Evolutionary conservation across 2,888 invertebrate species (phyloP).

Genomic region (Ctenicera cuprea): DNA sequence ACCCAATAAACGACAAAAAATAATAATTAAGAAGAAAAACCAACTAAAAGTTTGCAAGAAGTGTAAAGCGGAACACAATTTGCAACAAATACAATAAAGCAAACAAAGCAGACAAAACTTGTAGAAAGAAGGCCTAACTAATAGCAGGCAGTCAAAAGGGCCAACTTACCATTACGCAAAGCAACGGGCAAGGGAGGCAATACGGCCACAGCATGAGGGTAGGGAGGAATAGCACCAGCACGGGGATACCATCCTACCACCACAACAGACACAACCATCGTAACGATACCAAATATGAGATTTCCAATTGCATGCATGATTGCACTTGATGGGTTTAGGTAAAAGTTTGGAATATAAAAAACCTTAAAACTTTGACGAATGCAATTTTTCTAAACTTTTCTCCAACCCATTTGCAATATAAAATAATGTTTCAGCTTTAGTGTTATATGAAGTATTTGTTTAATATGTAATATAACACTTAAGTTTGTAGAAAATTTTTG

Average conservation of each 20-base stretch:
- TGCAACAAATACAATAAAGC: not conserved
- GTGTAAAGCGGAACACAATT: constrained; percentile 29
- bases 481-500: no score
- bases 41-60: constrained; percentile 1
- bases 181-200: constrained; percentile 76
- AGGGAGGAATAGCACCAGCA: constrained; percentile 72
- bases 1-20: not conserved
- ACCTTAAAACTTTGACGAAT: no score
- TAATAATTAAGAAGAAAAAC: not conserved
- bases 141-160: constrained; percentile 39
- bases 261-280: constrained; percentile 62
- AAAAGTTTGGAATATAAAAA: constrained; percentile 6
- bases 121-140: constrained; percentile 17
- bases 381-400: no score
- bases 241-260: constrained; percentile 70
- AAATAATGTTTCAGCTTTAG: no score
- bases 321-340: not conserved
- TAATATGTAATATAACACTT: no score
- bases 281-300: constrained; percentile 43
- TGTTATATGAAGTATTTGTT: no score
- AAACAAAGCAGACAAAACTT: constrained; percentile 15
- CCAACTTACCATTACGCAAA: constrained; percentile 71
- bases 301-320: constrained; percentile 27
- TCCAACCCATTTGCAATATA: no score
- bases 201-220: constrained; percentile 78